A percentile compares a stretch with the other conserved stretches of the same genome.
Conservation (phyloP, 2,888 invertebrate genomes). For the Hydrotaea diabolus region DNA sequence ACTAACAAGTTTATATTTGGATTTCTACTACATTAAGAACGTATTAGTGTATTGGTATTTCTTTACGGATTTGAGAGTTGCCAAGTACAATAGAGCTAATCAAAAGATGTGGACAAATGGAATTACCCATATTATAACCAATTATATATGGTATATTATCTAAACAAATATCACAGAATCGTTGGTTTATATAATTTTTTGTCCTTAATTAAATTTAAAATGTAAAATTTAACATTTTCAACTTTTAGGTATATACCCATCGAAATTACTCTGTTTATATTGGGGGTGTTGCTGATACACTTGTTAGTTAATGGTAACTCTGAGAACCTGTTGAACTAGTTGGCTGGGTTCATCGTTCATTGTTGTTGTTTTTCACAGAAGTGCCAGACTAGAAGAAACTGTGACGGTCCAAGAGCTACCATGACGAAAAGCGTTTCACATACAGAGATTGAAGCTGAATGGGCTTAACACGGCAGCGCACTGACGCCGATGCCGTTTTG, state of each 20-base stretch:
- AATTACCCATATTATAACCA: no score
- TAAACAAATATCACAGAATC: no score
- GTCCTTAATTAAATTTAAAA: no score
- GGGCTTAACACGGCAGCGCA: no score
- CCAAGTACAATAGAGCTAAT: slow-evolving; percentile 44
- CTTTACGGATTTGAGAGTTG: slow-evolving; percentile 57
- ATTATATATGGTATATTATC: no score
- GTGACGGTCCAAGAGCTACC: background rate
- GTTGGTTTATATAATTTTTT: no score
- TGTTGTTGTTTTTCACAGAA: slow-evolving; percentile 22
- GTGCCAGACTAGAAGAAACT: slow-evolving; percentile 39
- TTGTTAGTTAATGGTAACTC: slow-evolving; percentile 55
- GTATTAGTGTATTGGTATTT: slow-evolving; percentile 66
- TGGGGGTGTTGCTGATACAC: slow-evolving; percentile 53
- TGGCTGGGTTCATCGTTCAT: no score
- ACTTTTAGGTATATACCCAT: no score
- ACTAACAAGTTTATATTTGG: slow-evolving; percentile 66
- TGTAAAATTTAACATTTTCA: no score
- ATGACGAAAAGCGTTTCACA: no score
- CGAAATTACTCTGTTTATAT: slow-evolving; percentile 36
- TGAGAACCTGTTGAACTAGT: slow-evolving; percentile 64
- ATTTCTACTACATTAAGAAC: slow-evolving; percentile 57
- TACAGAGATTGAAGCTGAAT: no score
- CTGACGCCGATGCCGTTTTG: no score
- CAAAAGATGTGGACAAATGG: background rate